phyloP scores from a whole-genome alignment of 2,888 invertebrate genomes.

The Dolichomitus sp. region DNA sequence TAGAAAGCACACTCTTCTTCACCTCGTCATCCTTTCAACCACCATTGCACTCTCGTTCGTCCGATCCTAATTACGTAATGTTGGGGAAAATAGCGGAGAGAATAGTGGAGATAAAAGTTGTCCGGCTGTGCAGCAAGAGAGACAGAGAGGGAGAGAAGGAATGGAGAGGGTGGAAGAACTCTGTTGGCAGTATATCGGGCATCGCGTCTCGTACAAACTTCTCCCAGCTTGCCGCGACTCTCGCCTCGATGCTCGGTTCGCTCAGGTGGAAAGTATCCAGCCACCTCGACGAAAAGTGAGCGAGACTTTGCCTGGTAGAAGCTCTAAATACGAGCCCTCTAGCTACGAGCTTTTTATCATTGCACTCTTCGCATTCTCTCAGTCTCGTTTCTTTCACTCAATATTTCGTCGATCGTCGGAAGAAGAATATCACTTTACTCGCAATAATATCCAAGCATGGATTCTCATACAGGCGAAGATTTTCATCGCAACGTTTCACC shows the following conservation, averaged over 20 bases:
- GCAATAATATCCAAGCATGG: background rate
- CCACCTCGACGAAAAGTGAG: slow-evolving; percentile 59
- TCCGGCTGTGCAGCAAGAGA: background rate
- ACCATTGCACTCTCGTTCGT: slow-evolving; percentile 24
- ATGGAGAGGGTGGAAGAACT: slow-evolving; percentile 45
- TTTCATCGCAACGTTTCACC: slow-evolving; percentile 17
- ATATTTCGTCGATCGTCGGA: slow-evolving; percentile 47
- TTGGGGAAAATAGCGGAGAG: slow-evolving; percentile 48
- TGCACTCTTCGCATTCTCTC: background rate
- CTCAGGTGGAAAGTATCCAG: slow-evolving; percentile 69
- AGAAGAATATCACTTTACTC: slow-evolving; percentile 19
- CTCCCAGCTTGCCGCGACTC: slow-evolving; percentile 56
- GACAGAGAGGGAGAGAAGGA: slow-evolving; percentile 36
- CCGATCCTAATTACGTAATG: slow-evolving; percentile 63
- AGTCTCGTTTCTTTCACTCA: slow-evolving; percentile 27
- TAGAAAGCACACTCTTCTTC: slow-evolving; percentile 2
- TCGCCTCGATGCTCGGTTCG: slow-evolving; percentile 67
- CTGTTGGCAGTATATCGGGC: slow-evolving; percentile 51
- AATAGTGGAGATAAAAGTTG: slow-evolving; percentile 53
- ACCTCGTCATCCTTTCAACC: slow-evolving; percentile 11
- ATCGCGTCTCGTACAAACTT: slow-evolving; percentile 64
- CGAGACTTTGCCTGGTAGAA: slow-evolving; percentile 18
- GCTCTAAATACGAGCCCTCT: slow-evolving; percentile 23
- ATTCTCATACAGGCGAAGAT: background rate
- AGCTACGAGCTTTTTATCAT: background rate